phyloP scores from a whole-genome alignment of 2,888 invertebrate species.

The Alloplasta piceator region DNA sequence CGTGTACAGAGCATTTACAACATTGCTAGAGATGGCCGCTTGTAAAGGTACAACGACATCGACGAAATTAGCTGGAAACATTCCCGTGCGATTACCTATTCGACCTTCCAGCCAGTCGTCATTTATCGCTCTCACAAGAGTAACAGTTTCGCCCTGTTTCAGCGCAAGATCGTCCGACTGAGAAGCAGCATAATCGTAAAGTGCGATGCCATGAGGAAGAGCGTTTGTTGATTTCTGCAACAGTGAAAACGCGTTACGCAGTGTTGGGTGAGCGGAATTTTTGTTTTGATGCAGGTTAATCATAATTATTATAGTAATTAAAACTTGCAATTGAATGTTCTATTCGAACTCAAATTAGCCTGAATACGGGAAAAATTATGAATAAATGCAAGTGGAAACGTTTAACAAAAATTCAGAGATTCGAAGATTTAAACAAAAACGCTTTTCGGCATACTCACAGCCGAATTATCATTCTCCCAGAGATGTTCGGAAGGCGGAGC shows the following conservation, averaged over 20 bases:
- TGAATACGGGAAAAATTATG: too few species aligned
- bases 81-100: constrained; percentile 88
- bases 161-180: constrained; percentile 92
- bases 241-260: background rate
- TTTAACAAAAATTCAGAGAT: background rate
- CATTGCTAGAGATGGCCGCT: constrained; percentile 78
- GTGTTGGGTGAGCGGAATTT: background rate
- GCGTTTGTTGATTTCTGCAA: constrained; percentile 65
- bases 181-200: constrained; percentile 90
- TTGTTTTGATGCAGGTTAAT: too few species aligned
- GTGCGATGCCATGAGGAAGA: constrained; percentile 89
- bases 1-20: constrained; percentile 89
- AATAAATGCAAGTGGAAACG: background rate
- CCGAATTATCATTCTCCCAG: constrained; percentile 71
- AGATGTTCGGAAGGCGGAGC: constrained; percentile 86
- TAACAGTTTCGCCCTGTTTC: constrained; percentile 90
- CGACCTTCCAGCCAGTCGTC: constrained; percentile 92
- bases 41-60: constrained; percentile 89
- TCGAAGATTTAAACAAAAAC: constrained; percentile 8
- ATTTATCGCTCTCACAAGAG: constrained; percentile 88
- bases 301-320: too few species aligned
- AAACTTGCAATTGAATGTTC: too few species aligned
- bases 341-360: too few species aligned
- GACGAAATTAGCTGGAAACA: constrained; percentile 93
- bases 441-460: constrained; percentile 66